These are phyloP conservation scores for Copsychus sechellarum DNA, from an alignment of 2,113 vertebrate genomes.

Conservation along the genomic window DNA sequence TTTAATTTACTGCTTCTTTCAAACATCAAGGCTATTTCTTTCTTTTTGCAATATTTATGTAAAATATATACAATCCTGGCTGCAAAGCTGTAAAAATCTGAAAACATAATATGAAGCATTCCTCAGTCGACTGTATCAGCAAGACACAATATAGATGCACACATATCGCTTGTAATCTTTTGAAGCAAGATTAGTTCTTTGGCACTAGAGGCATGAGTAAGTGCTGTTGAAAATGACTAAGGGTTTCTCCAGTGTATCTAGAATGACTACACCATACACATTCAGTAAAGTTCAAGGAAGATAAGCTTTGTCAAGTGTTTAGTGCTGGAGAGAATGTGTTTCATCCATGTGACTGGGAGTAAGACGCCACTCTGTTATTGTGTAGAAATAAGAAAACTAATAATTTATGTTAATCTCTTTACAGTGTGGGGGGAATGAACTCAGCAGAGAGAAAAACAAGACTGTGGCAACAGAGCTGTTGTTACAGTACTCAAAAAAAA, in stretches of 20 bases:
- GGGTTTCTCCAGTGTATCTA: neutral
- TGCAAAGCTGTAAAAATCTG: conserved; percentile 58
- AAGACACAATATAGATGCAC: conserved; percentile 4
- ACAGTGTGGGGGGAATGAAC: neutral
- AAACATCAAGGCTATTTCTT: conserved; percentile 54
- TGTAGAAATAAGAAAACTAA: neutral
- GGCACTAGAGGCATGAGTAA: neutral
- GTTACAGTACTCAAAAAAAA: neutral
- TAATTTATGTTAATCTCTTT: neutral
- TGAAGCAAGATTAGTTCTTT: neutral
- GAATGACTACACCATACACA: neutral
- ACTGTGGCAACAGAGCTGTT: neutral
- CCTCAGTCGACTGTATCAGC: neutral
- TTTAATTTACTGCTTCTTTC: conserved; percentile 56
- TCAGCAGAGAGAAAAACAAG: neutral
- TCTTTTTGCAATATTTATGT: conserved; percentile 58
- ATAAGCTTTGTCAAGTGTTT: neutral
- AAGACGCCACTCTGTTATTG: neutral
- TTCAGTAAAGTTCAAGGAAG: neutral
- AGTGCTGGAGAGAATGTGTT: neutral
- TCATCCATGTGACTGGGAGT: neutral
- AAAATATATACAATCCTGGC: conserved; percentile 39
- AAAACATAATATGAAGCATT: conserved; percentile 61
- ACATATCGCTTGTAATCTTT: neutral
- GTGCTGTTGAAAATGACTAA: neutral